Conservation (phyloP, 2,113 vertebrate species). For the Trematomus loennbergii region DNA sequence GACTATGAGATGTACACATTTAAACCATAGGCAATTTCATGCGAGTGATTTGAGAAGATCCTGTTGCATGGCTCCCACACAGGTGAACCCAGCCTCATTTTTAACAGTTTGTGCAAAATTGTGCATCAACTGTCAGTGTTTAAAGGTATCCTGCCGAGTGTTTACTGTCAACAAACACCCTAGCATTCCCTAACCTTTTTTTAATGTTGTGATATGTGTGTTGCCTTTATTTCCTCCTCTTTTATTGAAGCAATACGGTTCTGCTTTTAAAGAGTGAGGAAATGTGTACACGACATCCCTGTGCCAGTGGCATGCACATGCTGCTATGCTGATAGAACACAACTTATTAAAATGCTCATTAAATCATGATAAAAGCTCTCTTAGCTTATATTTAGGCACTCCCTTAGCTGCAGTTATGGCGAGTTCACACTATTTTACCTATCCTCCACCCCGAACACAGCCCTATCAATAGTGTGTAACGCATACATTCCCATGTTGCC, state of each 20-base stretch:
- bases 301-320: background rate
- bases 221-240: background rate
- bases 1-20: slow-evolving; percentile 8
- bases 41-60: slow-evolving; percentile 21
- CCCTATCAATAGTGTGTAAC: background rate
- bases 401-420: too few species aligned
- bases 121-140: background rate
- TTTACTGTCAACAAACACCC: background rate
- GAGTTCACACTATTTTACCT: too few species aligned
- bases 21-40: slow-evolving; percentile 13
- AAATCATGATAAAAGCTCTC: background rate
- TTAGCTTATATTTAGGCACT: background rate
- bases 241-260: background rate
- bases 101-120: background rate
- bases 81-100: slow-evolving; percentile 5
- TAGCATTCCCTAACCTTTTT: background rate
- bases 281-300: background rate
- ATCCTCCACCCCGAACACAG: background rate
- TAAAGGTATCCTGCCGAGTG: background rate
- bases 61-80: background rate
- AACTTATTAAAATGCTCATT: background rate
- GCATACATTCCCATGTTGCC: background rate
- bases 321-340: background rate
- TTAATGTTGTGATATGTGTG: background rate
- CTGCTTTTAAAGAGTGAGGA: background rate